phyloP scores from a whole-genome alignment of 2,797 vertebrate genomes.

The Streptopelia turtur region DNA sequence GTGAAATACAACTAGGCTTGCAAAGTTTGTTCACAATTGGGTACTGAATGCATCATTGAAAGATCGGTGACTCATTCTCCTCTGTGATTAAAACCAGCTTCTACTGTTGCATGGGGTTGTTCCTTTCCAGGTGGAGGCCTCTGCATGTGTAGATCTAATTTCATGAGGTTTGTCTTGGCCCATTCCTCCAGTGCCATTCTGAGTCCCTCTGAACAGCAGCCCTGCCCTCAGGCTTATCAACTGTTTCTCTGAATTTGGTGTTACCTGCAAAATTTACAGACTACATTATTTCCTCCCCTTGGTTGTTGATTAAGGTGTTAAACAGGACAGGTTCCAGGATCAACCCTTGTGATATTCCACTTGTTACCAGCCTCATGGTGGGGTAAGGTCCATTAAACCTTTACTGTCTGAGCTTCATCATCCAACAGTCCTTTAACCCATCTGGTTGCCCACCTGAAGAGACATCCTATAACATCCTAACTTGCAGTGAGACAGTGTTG shows the following conservation, averaged over 20 bases:
- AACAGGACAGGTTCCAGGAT: background rate
- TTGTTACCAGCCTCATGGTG: background rate
- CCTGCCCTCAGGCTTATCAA: background rate
- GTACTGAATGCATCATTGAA: background rate
- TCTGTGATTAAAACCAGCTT: background rate
- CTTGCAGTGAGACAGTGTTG: background rate
- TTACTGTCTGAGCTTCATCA: background rate
- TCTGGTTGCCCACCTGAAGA: background rate
- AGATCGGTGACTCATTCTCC: background rate
- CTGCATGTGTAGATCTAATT: background rate
- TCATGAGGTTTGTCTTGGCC: background rate
- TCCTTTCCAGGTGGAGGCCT: background rate
- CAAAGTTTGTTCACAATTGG: background rate
- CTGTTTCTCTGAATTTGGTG: background rate
- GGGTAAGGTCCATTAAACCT: background rate
- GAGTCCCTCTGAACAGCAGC: background rate
- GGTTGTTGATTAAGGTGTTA: background rate
- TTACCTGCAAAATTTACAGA: background rate
- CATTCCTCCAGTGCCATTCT: background rate
- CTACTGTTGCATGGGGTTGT: background rate
- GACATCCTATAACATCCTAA: background rate
- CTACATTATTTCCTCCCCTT: background rate
- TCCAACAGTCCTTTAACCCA: background rate
- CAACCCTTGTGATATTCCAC: background rate
- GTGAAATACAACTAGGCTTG: background rate